These are phyloP conservation scores for Rhinoderma darwinii DNA, from an alignment of 2,113 vertebrate species.

Conservation along the genomic window DNA sequence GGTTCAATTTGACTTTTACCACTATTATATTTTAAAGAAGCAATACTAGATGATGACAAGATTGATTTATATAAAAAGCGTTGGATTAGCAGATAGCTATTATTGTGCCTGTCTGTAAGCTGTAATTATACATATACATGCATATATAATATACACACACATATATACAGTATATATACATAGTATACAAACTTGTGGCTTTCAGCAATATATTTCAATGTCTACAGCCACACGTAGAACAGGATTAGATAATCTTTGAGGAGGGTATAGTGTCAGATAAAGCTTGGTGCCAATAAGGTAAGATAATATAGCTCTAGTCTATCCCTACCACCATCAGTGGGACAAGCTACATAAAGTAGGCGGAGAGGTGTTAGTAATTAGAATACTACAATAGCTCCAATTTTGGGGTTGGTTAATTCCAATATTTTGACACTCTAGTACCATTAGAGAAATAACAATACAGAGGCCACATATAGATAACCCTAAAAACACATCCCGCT, in stretches of 20 bases:
- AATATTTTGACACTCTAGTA: background rate
- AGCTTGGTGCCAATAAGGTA: background rate
- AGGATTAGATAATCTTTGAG: background rate
- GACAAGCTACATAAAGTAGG: background rate
- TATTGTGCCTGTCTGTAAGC: background rate
- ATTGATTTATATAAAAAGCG: background rate
- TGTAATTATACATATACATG: slow-evolving; percentile 30
- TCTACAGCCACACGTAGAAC: background rate
- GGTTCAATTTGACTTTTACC: slow-evolving; percentile 32
- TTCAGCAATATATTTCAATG: background rate
- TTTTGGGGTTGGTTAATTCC: background rate
- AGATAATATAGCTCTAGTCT: background rate
- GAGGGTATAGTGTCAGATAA: background rate
- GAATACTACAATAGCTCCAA: background rate
- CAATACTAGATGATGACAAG: slow-evolving; percentile 29
- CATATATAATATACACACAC: slow-evolving; percentile 24
- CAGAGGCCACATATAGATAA: background rate
- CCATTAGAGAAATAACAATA: background rate
- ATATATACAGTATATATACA: slow-evolving; percentile 39
- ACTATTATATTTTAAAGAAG: slow-evolving; percentile 24
- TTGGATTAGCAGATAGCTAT: background rate
- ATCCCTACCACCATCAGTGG: background rate
- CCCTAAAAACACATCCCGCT: background rate
- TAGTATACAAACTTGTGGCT: slow-evolving; percentile 9
- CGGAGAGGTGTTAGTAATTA: background rate